phyloP scores from a whole-genome alignment of 1,140 invertebrate species.

The Odontomachus brunneus region DNA sequence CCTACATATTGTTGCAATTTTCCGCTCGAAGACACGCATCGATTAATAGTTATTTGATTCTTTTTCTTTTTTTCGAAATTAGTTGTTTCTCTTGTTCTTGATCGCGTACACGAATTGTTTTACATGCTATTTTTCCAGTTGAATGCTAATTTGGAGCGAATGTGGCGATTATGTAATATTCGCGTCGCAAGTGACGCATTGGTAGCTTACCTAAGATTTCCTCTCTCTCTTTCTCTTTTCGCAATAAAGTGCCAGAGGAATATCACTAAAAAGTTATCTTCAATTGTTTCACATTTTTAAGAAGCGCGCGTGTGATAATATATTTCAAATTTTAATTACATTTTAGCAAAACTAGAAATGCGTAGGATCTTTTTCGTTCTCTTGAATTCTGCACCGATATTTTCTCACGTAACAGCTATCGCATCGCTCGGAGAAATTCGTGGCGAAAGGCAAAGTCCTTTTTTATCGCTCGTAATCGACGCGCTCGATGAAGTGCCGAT shows the following conservation, averaged over 20 bases:
- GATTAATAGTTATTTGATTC: not conserved
- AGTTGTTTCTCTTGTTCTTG: not conserved
- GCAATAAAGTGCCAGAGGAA: not conserved
- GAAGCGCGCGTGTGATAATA: too few species aligned
- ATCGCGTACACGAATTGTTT: not conserved
- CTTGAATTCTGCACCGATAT: not conserved
- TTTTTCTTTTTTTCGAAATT: too few species aligned
- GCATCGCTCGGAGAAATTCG: conserved; percentile 38
- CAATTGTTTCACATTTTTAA: too few species aligned
- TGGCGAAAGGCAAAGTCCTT: conserved; percentile 59
- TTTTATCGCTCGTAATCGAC: conserved; percentile 52
- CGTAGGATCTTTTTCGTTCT: too few species aligned
- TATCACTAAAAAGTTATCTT: not conserved
- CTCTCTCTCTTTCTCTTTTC: too few species aligned
- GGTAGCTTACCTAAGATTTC: conserved; percentile 5
- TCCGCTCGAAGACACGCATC: conserved; percentile 26
- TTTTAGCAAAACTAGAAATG: not conserved
- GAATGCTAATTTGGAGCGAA: conserved; percentile 5
- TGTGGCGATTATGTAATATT: not conserved
- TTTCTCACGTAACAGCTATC: not conserved
- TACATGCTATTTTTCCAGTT: conserved; percentile 20
- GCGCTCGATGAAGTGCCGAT: conserved; percentile 49
- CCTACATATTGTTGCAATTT: conserved; percentile 28
- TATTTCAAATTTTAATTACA: too few species aligned
- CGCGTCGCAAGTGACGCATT: not conserved